Percentiles rank a stretch among this genome's conserved stretches.
Evolutionary conservation across 2,113 vertebrate genomes (phyloP).

Genomic region (Campylorhamphus procurvoides): DNA sequence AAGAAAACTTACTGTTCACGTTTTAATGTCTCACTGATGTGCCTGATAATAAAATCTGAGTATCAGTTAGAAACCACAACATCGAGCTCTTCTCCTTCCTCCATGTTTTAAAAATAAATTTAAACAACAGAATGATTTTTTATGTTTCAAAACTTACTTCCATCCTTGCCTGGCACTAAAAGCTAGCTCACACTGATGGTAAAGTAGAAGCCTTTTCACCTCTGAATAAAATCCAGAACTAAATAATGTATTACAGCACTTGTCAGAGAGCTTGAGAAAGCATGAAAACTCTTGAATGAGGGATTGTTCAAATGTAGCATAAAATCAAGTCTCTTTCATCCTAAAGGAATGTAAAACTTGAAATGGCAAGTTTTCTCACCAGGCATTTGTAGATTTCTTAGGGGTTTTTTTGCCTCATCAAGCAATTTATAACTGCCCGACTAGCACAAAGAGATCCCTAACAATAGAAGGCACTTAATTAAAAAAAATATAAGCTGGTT

Average conservation of each 20-base stretch:
- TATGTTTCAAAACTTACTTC: not conserved
- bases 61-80: not conserved
- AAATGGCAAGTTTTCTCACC: not conserved
- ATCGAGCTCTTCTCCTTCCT: not conserved
- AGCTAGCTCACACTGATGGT: not conserved
- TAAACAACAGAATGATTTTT: not conserved
- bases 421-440: not conserved
- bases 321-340: not conserved
- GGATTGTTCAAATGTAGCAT: not conserved
- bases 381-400: not conserved
- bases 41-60: not conserved
- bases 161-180: not conserved
- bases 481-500: not conserved
- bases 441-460: not conserved
- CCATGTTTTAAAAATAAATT: constrained; percentile 22
- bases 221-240: not conserved
- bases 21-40: not conserved
- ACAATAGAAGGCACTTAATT: not conserved
- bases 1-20: not conserved
- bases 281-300: not conserved
- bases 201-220: not conserved
- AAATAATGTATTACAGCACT: not conserved
- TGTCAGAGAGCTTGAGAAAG: not conserved
- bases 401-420: not conserved
- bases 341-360: not conserved